These are phyloP conservation scores for Sitobion miscanthi DNA, from an alignment of 1,140 invertebrate genomes.

Conservation along the genomic window DNA sequence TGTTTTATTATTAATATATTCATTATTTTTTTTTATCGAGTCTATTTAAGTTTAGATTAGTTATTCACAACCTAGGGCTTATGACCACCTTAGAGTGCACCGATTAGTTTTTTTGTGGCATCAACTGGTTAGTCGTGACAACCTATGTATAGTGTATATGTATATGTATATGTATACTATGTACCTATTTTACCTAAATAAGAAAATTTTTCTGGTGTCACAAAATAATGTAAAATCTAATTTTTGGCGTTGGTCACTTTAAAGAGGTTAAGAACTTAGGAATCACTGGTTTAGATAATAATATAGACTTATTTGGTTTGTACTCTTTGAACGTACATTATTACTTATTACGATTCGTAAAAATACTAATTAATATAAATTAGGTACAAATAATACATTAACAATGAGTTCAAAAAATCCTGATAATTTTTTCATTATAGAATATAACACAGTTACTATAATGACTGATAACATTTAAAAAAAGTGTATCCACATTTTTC, in stretches of 20 bases:
- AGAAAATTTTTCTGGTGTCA: background rate
- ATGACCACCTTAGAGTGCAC: background rate
- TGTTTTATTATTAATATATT: background rate
- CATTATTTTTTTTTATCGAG: background rate
- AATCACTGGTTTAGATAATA: background rate
- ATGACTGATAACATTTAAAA: background rate
- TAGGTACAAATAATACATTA: background rate
- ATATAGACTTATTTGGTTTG: background rate
- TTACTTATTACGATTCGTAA: background rate
- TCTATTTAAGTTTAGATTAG: background rate
- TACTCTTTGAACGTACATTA: background rate
- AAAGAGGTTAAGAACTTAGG: background rate
- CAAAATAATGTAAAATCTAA: background rate
- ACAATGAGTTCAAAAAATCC: background rate
- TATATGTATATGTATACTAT: background rate
- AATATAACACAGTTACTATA: background rate
- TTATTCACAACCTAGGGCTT: background rate
- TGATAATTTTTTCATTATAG: background rate
- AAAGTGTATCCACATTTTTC: background rate
- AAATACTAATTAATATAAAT: background rate
- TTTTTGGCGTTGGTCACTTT: background rate
- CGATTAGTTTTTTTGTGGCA: background rate
- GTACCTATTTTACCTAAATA: background rate
- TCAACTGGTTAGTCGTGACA: background rate
- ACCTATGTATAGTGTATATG: background rate